A percentile compares a stretch with the other conserved stretches of the same genome.
These are phyloP conservation scores for Bradysia coprophila DNA, from an alignment of 1,140 invertebrate genomes.

Conservation along the genomic window DNA sequence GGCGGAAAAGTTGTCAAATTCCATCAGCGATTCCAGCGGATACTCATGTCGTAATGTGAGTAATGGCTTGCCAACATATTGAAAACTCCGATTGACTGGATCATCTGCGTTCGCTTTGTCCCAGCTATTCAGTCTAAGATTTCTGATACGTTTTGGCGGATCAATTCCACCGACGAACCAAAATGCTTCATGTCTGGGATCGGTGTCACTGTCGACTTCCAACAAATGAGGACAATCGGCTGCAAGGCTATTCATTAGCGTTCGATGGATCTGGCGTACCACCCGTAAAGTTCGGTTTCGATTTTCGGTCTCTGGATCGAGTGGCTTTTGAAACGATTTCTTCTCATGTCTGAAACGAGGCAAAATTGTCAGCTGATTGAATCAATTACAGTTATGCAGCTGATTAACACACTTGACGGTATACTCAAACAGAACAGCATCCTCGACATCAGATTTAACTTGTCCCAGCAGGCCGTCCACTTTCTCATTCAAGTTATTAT, in stretches of 20 bases:
- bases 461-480: slow-evolving; percentile 10
- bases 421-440: slow-evolving; percentile 35
- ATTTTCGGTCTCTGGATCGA: slow-evolving; percentile 9
- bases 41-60: slow-evolving; percentile 39
- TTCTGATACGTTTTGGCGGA: slow-evolving; percentile 26
- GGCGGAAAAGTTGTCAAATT: slow-evolving; percentile 28
- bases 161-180: slow-evolving; percentile 52
- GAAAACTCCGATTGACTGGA: slow-evolving; percentile 38
- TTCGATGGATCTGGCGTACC: slow-evolving; percentile 46
- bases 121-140: slow-evolving; percentile 21
- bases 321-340: no score
- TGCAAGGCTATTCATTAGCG: slow-evolving; percentile 34
- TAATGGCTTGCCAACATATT: slow-evolving; percentile 42
- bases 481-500: neutral
- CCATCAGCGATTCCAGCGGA: slow-evolving; percentile 43
- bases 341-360: neutral
- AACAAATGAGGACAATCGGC: slow-evolving; percentile 36
- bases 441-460: slow-evolving; percentile 35
- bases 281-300: slow-evolving; percentile 27
- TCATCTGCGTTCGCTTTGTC: slow-evolving; percentile 26
- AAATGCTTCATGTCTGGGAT: slow-evolving; percentile 58
- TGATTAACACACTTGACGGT: slow-evolving; percentile 6
- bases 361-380: neutral
- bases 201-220: slow-evolving; percentile 45
- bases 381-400: neutral